Base-by-base conservation (phyloP, 2,113 vertebrate genomes). In the Psophia crepitans region DNA sequence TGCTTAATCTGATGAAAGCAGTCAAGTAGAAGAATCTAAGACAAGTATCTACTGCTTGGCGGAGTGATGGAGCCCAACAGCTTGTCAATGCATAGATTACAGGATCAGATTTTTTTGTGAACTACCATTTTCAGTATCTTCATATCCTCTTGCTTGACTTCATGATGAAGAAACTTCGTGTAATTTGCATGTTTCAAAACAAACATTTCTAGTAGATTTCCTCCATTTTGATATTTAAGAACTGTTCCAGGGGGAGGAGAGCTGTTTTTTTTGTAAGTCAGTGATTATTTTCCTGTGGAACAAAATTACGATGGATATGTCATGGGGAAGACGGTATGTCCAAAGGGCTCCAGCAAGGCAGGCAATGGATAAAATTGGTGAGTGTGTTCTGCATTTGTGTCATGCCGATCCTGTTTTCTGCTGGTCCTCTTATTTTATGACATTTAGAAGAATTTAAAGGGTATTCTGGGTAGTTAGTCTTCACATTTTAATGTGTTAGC, bases 1-100 rank as follows among this genome's bases (percentile, higher is more conserved):
- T 98, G 95, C 92, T 98, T 98, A 97, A 97, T 97, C 96, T 98
- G 97, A 98, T 98, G 96, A 97, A 96, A 95, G 92, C 91, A 95
- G 91, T 95, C 94, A 96, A 95, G 97, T 94, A 97, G 97, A 97
- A 96, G 83, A 96, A 90, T 95, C 86, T 92, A 89, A 96, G 97
- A 96, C 85, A 92, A 92, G 80, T 96, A 91, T 97, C 96, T 96
- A 65, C 70, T 97, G 73, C 95, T 93, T 95, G 91, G 84, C 96
- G 80, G 93, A 97, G 46, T 95, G 94, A 96, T 82, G 78, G 77
- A 91, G 85, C 85, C 89, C 93, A 97, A 91, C 89, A 97, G 46
- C 86, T 97, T 98, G 97, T 98, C 96, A 97, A 93, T 92, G 82
- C 1, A 8, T 80, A 97, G 93, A 95, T 97, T 97, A 97, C 82